These are phyloP conservation scores for Conus canariensis DNA, from an alignment of 2,888 invertebrate genomes.

Conservation along the genomic window DNA sequence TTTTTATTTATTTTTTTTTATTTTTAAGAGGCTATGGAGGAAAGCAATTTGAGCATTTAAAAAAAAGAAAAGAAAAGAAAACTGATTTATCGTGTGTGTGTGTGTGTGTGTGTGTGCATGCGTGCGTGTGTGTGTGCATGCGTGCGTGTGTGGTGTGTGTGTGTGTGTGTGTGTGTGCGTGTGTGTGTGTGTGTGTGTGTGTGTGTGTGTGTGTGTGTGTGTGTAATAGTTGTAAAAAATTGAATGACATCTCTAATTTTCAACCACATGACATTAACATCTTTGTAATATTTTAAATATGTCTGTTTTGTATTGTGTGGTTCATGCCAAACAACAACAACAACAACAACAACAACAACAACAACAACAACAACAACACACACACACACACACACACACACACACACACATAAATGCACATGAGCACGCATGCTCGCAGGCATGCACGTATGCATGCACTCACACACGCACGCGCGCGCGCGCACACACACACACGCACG, in stretches of 20 bases:
- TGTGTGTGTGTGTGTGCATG: background rate
- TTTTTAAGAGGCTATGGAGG: too few relatives aligned
- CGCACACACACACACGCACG: background rate
- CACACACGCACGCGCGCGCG: background rate
- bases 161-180: background rate
- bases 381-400: too few relatives aligned
- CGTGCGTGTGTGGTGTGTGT: background rate
- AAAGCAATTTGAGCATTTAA: too few relatives aligned
- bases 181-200: background rate
- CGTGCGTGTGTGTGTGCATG: background rate
- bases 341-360: too few relatives aligned
- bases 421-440: background rate
- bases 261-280: too few relatives aligned
- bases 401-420: background rate
- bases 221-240: background rate
- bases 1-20: too few relatives aligned
- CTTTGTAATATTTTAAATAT: too few relatives aligned
- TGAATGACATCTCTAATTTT: too few relatives aligned
- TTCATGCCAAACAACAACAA: too few relatives aligned
- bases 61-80: too few relatives aligned
- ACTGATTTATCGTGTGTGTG: background rate
- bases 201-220: background rate
- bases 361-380: too few relatives aligned
- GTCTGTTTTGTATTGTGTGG: too few relatives aligned
- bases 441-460: background rate